Evolutionary conservation across 2,113 vertebrate species (phyloP).

Genomic region (Dissostichus mawsoni): DNA sequence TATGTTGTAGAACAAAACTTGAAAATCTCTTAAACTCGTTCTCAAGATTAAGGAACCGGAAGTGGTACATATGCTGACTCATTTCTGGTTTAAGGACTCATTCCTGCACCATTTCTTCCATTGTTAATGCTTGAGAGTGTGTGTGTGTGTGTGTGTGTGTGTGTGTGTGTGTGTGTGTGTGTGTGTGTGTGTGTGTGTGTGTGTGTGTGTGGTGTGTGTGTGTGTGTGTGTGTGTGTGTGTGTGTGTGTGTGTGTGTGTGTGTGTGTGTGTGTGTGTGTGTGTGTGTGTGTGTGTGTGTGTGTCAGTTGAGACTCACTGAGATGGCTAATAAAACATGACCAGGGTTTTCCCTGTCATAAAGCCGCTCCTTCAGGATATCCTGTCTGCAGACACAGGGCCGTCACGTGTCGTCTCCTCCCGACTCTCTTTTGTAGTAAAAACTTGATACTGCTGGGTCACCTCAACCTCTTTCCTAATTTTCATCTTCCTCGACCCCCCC

Average conservation of each 20-base stretch:
- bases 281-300: background rate
- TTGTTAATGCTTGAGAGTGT: no score
- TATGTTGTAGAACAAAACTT: no score
- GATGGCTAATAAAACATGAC: background rate
- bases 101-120: background rate
- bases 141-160: background rate
- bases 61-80: no score
- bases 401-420: background rate
- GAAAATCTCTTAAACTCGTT: no score
- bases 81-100: no score
- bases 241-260: background rate
- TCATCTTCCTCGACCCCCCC: background rate
- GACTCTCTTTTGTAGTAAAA: background rate
- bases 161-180: background rate
- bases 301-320: background rate
- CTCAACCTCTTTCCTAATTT: background rate
- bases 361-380: background rate
- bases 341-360: background rate
- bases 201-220: background rate
- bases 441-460: background rate
- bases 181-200: slow-evolving; percentile 3
- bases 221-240: background rate
- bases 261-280: background rate
- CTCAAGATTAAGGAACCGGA: no score
- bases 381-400: background rate